Conservation (phyloP, 2,888 invertebrate genomes). For the Yponomeuta plumbellus region DNA sequence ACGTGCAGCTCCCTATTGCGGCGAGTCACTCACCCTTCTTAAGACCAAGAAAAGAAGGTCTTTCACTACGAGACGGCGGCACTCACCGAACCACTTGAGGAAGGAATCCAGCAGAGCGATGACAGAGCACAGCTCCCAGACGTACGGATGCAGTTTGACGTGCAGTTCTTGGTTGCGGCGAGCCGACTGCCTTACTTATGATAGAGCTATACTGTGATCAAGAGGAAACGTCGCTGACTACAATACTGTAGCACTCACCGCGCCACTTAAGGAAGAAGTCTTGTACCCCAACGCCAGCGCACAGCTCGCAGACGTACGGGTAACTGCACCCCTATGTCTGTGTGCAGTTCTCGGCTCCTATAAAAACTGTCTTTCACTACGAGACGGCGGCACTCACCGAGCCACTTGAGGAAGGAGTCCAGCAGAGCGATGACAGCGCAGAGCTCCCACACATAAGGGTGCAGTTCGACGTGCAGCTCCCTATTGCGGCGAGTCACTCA, state of each 20-base stretch:
- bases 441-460: conserved; percentile 88
- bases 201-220: too few relatives aligned
- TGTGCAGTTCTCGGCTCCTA: conserved; percentile 87
- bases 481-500: neutral
- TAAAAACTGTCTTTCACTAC: too few relatives aligned
- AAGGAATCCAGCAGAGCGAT: conserved; percentile 92
- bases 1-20: conserved; percentile 90
- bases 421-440: conserved; percentile 92
- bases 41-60: neutral
- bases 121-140: conserved; percentile 90
- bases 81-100: conserved; percentile 94
- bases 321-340: conserved; percentile 97
- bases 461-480: neutral
- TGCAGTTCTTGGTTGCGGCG: conserved; percentile 89
- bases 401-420: neutral
- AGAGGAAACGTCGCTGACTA: too few relatives aligned
- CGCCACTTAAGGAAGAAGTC: conserved; percentile 96
- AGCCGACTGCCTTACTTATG: too few relatives aligned
- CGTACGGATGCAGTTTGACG: conserved; percentile 95
- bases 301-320: conserved; percentile 97
- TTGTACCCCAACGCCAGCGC: conserved; percentile 91
- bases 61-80: neutral
- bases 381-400: conserved; percentile 80
- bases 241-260: too few relatives aligned
- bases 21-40: conserved; percentile 3